Base-by-base conservation (phyloP, 2,797 vertebrate species). In the Podargus strigoides region DNA sequence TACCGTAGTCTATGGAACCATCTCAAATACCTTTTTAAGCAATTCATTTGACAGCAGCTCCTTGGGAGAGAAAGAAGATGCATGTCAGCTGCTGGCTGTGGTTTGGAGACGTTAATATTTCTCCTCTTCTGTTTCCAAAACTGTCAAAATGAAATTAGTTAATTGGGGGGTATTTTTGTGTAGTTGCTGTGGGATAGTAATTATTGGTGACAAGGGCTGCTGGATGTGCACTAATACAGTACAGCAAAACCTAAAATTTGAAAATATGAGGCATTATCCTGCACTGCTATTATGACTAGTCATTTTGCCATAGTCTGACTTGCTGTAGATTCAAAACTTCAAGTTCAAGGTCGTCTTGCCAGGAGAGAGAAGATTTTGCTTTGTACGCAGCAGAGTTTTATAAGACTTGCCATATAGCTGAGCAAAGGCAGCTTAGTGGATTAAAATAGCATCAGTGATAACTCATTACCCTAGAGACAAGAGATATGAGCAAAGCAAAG, bases 81-180 rank as follows among this genome's bases (percentile, higher is more conserved):
- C 4, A 22, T 93, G 85, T 95, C 93, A 96, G 90, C 74, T 94
- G 79, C 91, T 95, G 95, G 72, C 77, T 80, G 55, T 94, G 84
- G 79, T 91, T 96, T 7, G 46, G 92, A 95, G 49, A 74, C 37
- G 28, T 96, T 87, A 70, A 87, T 97, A 94, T 95, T 93, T 96
- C 96, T 91, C 80, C 73, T 85, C 90, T 90, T 94, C 92, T 96
- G 69, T 96, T 97, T 96, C 80, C 85, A 80, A 89, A 96, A 81
- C 94, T 91, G 89, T 96, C 91, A 94, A 88, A 94, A 86, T 83
- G 75, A 91, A 94, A 97, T 94, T 94, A 94, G 94, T 86, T 96
- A 96, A 97, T 95, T 97, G 90, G 66, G 7, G 20, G 91, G 85
- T 87, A 92, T 63, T 94, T 96, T 85, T 78, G 55, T 70, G 60